phyloP scores from a whole-genome alignment of 2,888 invertebrate genomes.

The Megaustenia siamemsis region DNA sequence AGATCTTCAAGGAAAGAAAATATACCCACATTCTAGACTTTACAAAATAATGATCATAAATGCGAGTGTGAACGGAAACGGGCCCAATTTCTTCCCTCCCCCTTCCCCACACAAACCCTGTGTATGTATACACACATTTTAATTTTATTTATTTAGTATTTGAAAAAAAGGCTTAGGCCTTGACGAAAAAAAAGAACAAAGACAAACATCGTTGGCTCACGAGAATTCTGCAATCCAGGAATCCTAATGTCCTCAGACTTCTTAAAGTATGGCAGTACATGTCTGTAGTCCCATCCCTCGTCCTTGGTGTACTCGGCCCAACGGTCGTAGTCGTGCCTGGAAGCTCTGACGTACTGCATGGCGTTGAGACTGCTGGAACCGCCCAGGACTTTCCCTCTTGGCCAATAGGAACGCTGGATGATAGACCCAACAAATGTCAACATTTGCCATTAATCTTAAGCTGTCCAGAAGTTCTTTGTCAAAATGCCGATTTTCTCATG shows the following conservation, averaged over 20 bases:
- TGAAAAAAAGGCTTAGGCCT: no score
- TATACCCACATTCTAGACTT: no score
- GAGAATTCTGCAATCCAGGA: conserved; percentile 28
- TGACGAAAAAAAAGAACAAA: neutral
- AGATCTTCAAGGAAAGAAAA: no score
- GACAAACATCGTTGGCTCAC: conserved; percentile 69
- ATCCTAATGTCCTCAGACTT: conserved; percentile 75
- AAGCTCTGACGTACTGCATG: conserved; percentile 93
- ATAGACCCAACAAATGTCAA: neutral
- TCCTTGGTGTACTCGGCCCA: conserved; percentile 91
- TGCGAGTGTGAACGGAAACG: no score
- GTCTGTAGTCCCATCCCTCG: conserved; percentile 91
- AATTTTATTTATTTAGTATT: no score
- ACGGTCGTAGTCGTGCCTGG: conserved; percentile 90
- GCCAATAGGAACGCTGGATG: conserved; percentile 83
- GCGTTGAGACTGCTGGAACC: conserved; percentile 93
- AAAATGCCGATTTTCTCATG: no score
- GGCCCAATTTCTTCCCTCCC: no score
- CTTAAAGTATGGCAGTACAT: conserved; percentile 84
- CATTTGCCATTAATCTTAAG: no score
- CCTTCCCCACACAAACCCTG: no score
- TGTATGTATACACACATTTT: no score
- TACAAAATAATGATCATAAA: no score
- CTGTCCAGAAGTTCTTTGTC: no score
- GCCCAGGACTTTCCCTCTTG: conserved; percentile 92